Base-by-base conservation (phyloP, 2,888 invertebrate genomes). In the Leptopilina syphax region DNA sequence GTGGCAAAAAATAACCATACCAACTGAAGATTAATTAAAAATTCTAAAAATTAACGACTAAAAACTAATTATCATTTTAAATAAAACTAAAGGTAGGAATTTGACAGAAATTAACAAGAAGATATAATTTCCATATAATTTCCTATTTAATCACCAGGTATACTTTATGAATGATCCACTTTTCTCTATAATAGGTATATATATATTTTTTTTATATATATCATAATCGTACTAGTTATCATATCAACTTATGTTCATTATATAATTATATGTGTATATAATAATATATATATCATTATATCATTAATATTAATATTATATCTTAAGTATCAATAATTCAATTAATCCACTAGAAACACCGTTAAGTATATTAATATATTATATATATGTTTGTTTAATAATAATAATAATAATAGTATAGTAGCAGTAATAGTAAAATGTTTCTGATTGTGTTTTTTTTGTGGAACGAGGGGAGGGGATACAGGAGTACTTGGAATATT, bases 341-440 rank as follows among this genome's bases (percentile, higher is more conserved):
- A 87, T 89, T 90, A 90, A 89, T 88, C 89, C 88, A 90, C 90
- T 90, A 90, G 89, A 90, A 90, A 90, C 90, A 90, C 89, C 89
- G 86, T 90, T 89, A 90, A 90, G 88, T 89, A 89, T 90, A 89
- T 89, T 87, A 85, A 87, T 87, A 80, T 67, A 44, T 41, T 87
- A 85, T 85, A 84, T 85, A 80, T 84, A 79, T 83, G 80, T 84
- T 80, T 84, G 77, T 83, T 80, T 78, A 80, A 84, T 86, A 83
- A 78, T 85, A 18, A 18, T 85, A 18, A 18, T 18, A 83, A 80
- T 85, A 77, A 78, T 85, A 82, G 81, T 85, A 83, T 84, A 79
- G 79, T 83, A 82, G 81, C 80, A 83, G 82, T 84, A 83, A 70
- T 82, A 83, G 83, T 83, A 84, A 73, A 80, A 78, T 78, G 79